These are phyloP conservation scores for Amaurobius ferox DNA, from an alignment of 2,888 invertebrate genomes.

Conservation along the genomic window DNA sequence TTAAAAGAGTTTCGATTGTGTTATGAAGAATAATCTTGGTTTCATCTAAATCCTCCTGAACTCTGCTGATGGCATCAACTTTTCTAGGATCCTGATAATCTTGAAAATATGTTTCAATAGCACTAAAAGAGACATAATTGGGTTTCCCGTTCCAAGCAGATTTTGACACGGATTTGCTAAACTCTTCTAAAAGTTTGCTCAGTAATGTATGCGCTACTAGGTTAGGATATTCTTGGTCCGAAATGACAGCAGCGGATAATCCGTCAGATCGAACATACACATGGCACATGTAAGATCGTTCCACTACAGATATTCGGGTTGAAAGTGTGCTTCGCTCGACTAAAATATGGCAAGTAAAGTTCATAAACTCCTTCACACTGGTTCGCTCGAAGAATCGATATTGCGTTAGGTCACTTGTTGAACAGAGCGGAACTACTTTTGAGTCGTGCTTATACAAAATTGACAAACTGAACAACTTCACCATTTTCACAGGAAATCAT, in stretches of 20 bases:
- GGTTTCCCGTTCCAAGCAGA: too few species aligned
- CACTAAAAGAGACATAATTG: too few species aligned
- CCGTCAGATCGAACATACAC: conserved; percentile 8
- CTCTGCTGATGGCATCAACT: background rate
- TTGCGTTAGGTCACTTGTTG: conserved; percentile 13
- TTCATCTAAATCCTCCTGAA: conserved; percentile 28
- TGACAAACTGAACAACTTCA: too few species aligned
- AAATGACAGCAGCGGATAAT: conserved; percentile 34
- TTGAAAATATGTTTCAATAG: background rate
- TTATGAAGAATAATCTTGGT: conserved; percentile 81
- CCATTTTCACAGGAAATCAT: too few species aligned
- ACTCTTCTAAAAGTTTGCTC: background rate
- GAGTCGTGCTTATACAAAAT: too few species aligned
- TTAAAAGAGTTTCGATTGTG: conserved; percentile 96
- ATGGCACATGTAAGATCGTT: conserved; percentile 29
- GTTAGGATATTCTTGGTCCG: conserved; percentile 36
- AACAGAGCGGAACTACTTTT: too few species aligned
- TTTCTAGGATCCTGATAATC: conserved; percentile 7
- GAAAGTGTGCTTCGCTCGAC: conserved; percentile 23
- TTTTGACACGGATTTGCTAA: too few species aligned
- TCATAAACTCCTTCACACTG: conserved; percentile 38
- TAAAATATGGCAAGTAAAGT: conserved; percentile 21
- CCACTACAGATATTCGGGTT: conserved; percentile 14
- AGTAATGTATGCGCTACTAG: conserved; percentile 30
- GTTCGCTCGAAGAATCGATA: conserved; percentile 27